Evolutionary conservation across 2,888 invertebrate genomes (phyloP).

Genomic region (Phalangium opilio): DNA sequence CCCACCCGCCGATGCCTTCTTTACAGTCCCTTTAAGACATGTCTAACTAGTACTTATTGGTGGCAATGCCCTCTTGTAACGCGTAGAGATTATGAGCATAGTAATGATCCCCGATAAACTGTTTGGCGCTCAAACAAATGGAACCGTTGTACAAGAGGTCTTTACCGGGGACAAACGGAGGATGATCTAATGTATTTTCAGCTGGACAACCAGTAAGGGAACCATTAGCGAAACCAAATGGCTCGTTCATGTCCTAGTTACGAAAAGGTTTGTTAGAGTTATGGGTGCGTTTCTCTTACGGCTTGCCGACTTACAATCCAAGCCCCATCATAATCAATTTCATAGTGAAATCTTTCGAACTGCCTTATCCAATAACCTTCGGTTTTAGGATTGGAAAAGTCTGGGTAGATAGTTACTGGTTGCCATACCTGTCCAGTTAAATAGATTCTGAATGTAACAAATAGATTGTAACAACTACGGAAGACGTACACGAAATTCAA

Average conservation of each 20-base stretch:
- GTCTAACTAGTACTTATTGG: slow-evolving; percentile 49
- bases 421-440: slow-evolving; percentile 43
- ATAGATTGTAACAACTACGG: no score
- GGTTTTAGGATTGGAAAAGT: slow-evolving; percentile 24
- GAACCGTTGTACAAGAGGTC: slow-evolving; percentile 37
- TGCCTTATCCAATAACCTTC: slow-evolving; percentile 32
- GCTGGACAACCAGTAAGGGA: slow-evolving; percentile 26
- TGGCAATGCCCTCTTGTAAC: slow-evolving; percentile 51
- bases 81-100: slow-evolving; percentile 64
- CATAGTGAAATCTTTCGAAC: slow-evolving; percentile 45
- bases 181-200: slow-evolving; percentile 41
- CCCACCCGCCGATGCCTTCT: no score
- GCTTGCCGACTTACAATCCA: slow-evolving; percentile 54
- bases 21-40: no score
- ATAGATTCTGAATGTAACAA: slow-evolving; percentile 16
- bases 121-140: slow-evolving; percentile 60
- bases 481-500: no score
- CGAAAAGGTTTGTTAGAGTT: not conserved
- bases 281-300: not conserved
- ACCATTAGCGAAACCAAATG: slow-evolving; percentile 26
- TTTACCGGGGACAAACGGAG: slow-evolving; percentile 45
- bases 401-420: slow-evolving; percentile 24
- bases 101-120: slow-evolving; percentile 51
- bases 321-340: slow-evolving; percentile 51
- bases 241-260: slow-evolving; percentile 27